Base-by-base conservation (phyloP, 2,113 vertebrate genomes). In the Herpetotheres cachinnans region DNA sequence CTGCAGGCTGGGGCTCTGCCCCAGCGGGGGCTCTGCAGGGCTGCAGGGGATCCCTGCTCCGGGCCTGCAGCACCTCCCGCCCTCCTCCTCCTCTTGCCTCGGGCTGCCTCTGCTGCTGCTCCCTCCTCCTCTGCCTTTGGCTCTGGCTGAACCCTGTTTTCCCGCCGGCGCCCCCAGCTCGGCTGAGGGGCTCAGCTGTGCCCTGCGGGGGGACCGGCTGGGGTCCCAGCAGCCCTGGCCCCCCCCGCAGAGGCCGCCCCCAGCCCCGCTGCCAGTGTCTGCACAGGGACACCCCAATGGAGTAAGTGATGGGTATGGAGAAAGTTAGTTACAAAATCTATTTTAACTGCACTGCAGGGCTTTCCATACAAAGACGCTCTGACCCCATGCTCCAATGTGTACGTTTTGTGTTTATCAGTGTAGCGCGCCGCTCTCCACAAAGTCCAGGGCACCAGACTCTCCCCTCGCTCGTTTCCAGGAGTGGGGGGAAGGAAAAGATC, bases 221-320 rank as follows among this genome's bases (percentile, higher is more conserved):
- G n/a, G n/a, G n/a, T n/a, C 13, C 16, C 12, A 11, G 42, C 42
- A 42, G 42, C 42, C 42, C 42, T 13, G 42, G 8, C 9, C 21
- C 26, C 5, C n/a, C 27, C 6, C 58, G 9, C 27, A 62, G 14
- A 7, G 7, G 11, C 13, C 4, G 2, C 16, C 6, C 14, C 3
- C 46, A 62, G 38, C 4, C 16, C 11, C 8, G 1, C 25, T 9
- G 17, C 19, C 13, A 7, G 4, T 1, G 2, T 7, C 25, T 4
- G 72, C 4, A 8, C 16, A 21, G 0, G 0, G 44, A 2, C 2
- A 30, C 30, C 13, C 8, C 13, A 20, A 7, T 3, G 27, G 14
- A n/a, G 7, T 47, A 49, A 62, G 6, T 40, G 25, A 67, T 30
- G 9, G 14, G 3, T 16, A 18, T 16, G 24, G 22, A 54, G 50